Evolutionary conservation across 2,797 vertebrate genomes (phyloP).

Genomic region (Oryzias sinensis): DNA sequence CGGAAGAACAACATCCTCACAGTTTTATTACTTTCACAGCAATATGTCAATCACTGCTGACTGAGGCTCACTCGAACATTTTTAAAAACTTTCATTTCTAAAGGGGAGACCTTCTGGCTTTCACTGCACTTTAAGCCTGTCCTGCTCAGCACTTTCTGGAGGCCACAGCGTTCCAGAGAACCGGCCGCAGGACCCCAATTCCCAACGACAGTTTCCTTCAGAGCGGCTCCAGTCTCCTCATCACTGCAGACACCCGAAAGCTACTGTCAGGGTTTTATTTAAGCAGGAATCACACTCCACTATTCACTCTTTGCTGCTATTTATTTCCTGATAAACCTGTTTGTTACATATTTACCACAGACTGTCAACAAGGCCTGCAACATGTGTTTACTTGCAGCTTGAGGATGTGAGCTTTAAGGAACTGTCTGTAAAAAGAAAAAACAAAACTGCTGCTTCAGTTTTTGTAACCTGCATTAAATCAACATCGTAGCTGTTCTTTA

Average conservation of each 20-base stretch:
- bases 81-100: background rate
- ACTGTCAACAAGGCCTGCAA: constrained; percentile 30
- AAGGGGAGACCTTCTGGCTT: background rate
- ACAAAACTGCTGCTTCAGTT: no score
- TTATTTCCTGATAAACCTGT: constrained; percentile 7
- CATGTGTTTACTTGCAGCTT: constrained; percentile 26
- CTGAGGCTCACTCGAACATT: background rate
- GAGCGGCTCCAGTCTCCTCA: no score
- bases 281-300: no score
- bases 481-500: background rate
- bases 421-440: constrained; percentile 26
- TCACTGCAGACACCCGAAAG: no score
- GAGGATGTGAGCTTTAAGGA: background rate
- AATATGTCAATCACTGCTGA: no score
- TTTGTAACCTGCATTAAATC: constrained; percentile 46
- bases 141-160: constrained; percentile 16
- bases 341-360: constrained; percentile 41
- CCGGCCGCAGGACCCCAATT: no score
- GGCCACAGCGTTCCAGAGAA: background rate
- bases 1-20: no score
- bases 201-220: no score
- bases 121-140: constrained; percentile 32
- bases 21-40: no score
- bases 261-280: no score
- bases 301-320: no score